Percentiles rank a stretch among this genome's conserved stretches.
phyloP scores from a whole-genome alignment of 2,888 invertebrate species.

The Dugesia japonica region DNA sequence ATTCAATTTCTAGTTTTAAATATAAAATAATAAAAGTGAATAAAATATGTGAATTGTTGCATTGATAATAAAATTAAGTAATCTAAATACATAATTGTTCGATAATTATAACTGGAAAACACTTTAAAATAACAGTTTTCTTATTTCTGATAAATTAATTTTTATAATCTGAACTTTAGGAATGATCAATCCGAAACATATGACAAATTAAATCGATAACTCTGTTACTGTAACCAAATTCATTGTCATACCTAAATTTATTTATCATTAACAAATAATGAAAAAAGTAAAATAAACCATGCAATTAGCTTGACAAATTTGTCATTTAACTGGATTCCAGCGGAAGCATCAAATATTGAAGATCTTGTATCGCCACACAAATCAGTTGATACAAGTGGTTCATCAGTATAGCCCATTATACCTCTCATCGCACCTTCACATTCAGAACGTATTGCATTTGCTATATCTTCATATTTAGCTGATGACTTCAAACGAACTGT shows the following conservation, averaged over 20 bases:
- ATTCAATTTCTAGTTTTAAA: no score
- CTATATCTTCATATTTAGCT: slow-evolving; percentile 70
- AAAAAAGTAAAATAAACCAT: slow-evolving; percentile 63
- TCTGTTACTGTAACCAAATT: slow-evolving; percentile 88
- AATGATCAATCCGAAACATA: slow-evolving; percentile 52
- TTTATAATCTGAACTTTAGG: not conserved
- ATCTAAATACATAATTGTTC: no score
- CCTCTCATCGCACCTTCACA: slow-evolving; percentile 68
- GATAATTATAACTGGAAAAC: no score
- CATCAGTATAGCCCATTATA: slow-evolving; percentile 80
- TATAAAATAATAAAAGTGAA: no score
- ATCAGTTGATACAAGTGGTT: slow-evolving; percentile 84
- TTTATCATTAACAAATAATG: no score
- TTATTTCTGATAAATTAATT: no score
- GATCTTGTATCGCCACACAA: slow-evolving; percentile 77
- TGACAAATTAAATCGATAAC: slow-evolving; percentile 86
- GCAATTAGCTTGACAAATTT: slow-evolving; percentile 91
- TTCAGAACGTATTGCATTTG: slow-evolving; percentile 68
- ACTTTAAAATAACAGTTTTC: no score
- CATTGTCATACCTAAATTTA: slow-evolving; percentile 94
- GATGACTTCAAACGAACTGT: slow-evolving; percentile 56
- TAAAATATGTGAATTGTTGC: no score
- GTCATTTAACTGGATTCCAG: slow-evolving; percentile 79
- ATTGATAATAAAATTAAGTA: no score
- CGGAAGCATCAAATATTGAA: slow-evolving; percentile 86